Conservation (phyloP, 2,113 vertebrate genomes). For the Hippopotamus amphibius region DNA sequence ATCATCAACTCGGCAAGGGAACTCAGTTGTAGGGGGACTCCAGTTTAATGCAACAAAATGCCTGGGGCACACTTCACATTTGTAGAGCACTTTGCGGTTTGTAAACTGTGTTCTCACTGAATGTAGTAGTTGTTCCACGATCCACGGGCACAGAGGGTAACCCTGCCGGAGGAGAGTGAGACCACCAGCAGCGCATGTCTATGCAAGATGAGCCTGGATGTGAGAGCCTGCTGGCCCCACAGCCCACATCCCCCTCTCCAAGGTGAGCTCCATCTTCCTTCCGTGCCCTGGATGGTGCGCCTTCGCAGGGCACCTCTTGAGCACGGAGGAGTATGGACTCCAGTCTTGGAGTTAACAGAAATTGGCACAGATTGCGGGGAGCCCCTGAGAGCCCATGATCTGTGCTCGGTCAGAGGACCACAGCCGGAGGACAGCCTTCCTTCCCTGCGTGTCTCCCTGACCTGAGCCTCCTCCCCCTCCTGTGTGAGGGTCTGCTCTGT, state of each 20-base stretch:
- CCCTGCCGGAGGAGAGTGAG: neutral
- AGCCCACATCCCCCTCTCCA: accelerated
- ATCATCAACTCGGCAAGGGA: neutral
- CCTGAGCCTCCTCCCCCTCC: neutral
- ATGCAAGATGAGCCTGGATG: accelerated
- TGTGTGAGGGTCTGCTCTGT: neutral
- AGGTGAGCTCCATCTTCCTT: neutral
- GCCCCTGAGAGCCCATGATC: neutral
- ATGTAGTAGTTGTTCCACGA: accelerated
- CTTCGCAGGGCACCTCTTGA: no score
- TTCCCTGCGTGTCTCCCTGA: neutral
- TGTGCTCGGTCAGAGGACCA: no score
- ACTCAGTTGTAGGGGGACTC: neutral
- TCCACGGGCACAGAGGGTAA: accelerated
- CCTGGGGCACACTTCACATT: no score
- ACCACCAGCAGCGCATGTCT: neutral
- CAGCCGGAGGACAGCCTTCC: neutral
- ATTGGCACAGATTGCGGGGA: neutral
- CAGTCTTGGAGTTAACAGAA: neutral
- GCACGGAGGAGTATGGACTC: neutral
- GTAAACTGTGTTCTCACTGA: neutral
- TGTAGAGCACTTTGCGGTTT: neutral
- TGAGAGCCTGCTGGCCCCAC: neutral
- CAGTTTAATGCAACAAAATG: neutral
- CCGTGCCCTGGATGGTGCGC: accelerated